Evolutionary conservation across 2,113 vertebrate species (phyloP).

Genomic region (Leucoraja erinaceus): DNA sequence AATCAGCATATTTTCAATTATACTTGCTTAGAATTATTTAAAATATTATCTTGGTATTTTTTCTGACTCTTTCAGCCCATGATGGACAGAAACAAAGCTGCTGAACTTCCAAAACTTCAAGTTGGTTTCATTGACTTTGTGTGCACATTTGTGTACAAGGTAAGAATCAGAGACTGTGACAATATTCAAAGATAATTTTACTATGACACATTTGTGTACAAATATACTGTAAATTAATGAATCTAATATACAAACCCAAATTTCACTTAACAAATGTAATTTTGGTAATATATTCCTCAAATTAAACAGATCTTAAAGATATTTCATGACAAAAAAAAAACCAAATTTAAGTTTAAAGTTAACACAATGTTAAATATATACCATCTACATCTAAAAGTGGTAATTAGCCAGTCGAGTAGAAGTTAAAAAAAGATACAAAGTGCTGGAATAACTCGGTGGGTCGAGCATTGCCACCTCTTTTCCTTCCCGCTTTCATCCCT

Average conservation of each 20-base stretch:
- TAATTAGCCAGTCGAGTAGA: not conserved
- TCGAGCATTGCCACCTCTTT: too few relatives aligned
- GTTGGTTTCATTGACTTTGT: slow-evolving; percentile 71
- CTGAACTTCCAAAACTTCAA: slow-evolving; percentile 62
- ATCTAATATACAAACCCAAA: not conserved
- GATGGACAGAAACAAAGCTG: slow-evolving; percentile 69
- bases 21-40: not conserved
- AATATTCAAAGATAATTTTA: not conserved
- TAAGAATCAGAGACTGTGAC: slow-evolving; percentile 28
- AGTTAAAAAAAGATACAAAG: too few relatives aligned
- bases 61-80: slow-evolving; percentile 51
- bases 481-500: too few relatives aligned
- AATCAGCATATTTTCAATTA: not conserved
- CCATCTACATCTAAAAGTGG: not conserved
- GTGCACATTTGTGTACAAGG: slow-evolving; percentile 69
- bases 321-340: not conserved
- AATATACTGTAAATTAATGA: not conserved
- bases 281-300: not conserved
- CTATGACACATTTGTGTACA: not conserved
- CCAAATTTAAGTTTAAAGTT: not conserved
- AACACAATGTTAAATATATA: not conserved
- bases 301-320: not conserved
- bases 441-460: too few relatives aligned
- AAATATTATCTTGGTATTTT: not conserved
- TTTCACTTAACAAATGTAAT: not conserved